These are phyloP conservation scores for Adineta ricciae DNA, from an alignment of 2,888 invertebrate species.

Conservation along the genomic window DNA sequence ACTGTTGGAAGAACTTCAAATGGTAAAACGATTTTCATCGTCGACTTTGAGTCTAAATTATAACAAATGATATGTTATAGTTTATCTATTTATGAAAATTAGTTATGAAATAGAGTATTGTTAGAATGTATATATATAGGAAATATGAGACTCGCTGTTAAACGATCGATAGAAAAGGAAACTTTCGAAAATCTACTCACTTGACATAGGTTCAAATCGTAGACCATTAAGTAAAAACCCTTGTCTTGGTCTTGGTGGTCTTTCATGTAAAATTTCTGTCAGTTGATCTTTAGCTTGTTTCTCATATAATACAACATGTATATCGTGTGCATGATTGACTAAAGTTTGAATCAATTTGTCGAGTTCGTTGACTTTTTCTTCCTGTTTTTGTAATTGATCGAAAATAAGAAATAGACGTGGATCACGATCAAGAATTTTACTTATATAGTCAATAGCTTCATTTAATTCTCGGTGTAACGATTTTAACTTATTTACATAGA, in stretches of 20 bases:
- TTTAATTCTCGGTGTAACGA: neutral
- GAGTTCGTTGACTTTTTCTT: neutral
- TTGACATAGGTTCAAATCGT: neutral
- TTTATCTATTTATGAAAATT: no score
- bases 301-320: neutral
- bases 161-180: no score
- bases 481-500: slow-evolving; percentile 11
- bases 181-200: neutral
- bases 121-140: no score
- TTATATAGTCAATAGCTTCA: neutral
- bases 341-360: slow-evolving; percentile 1
- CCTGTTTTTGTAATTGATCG: neutral
- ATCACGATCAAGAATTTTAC: slow-evolving; percentile 5
- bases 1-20: slow-evolving; percentile 6
- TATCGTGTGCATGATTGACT: slow-evolving; percentile 5
- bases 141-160: no score
- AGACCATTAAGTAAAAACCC: neutral
- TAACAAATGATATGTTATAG: no score
- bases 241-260: slow-evolving; percentile 15
- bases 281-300: neutral
- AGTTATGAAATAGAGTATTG: no score
- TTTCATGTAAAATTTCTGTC: neutral
- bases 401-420: neutral
- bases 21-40: neutral
- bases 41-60: neutral